Conservation (phyloP, 1,140 invertebrate genomes). For the Caenorhabditis tropicalis region DNA sequence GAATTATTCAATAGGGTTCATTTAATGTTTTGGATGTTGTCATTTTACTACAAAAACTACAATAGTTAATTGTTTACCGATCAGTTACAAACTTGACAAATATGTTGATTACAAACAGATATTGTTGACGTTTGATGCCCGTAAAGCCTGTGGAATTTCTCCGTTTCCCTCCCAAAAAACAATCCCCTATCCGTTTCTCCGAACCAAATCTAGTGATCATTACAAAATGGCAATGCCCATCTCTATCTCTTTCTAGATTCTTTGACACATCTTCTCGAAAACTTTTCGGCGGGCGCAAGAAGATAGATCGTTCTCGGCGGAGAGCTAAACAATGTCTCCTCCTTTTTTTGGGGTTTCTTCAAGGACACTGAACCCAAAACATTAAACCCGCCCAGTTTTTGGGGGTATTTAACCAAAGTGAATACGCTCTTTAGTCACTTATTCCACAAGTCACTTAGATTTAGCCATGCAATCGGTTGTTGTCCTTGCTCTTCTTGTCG, state of each 20-base stretch:
- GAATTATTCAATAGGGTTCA: background rate
- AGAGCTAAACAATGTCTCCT: constrained; percentile 16
- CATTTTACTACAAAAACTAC: background rate
- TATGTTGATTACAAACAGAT: background rate
- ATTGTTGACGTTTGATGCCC: constrained; percentile 8
- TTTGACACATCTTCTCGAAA: constrained; percentile 3
- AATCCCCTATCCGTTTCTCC: background rate
- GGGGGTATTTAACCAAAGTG: background rate
- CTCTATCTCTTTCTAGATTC: background rate
- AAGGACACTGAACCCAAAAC: constrained; percentile 35
- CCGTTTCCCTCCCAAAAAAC: background rate
- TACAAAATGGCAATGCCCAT: background rate
- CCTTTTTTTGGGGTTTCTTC: background rate
- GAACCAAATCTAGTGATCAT: background rate
- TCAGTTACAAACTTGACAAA: background rate
- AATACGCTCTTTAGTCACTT: background rate
- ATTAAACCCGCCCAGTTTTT: constrained; percentile 6
- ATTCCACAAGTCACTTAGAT: constrained; percentile 27
- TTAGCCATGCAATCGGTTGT: constrained; percentile 27
- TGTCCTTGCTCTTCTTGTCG: background rate
- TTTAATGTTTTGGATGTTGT: too few relatives aligned
- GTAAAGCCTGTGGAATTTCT: background rate
- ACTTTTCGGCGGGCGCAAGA: background rate
- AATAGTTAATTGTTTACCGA: background rate
- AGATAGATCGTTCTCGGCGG: background rate